Evolutionary conservation across 2,797 vertebrate species (phyloP).

Genomic region (Acipenser ruthenus): DNA sequence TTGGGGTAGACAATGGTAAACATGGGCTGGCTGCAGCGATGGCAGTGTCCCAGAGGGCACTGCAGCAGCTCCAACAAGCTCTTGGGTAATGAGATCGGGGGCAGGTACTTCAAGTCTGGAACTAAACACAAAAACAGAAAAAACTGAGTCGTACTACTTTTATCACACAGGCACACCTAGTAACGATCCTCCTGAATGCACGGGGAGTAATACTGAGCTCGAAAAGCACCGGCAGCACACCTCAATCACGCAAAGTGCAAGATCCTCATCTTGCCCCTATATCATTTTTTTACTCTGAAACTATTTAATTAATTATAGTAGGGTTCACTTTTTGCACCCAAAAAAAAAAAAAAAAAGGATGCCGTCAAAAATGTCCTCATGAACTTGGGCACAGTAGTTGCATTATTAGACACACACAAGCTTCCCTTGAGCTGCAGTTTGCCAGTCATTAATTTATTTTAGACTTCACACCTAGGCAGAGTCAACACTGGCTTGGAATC

Average conservation of each 20-base stretch:
- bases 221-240: no score
- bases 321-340: not conserved
- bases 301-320: not conserved
- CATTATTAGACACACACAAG: not conserved
- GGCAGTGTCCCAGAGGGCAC: conserved; percentile 90
- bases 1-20: conserved; percentile 96
- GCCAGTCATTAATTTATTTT: conserved; percentile 3
- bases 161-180: not conserved
- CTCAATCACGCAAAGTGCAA: not conserved
- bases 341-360: not conserved
- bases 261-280: not conserved
- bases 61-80: conserved; percentile 80
- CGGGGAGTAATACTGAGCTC: not conserved
- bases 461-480: not conserved
- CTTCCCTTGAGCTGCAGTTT: not conserved
- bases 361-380: not conserved
- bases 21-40: conserved; percentile 92
- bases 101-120: conserved; percentile 68
- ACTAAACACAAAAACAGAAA: conserved; percentile 25
- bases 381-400: not conserved
- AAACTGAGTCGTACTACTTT: not conserved
- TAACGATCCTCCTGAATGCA: not conserved
- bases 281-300: not conserved
- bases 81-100: conserved; percentile 75
- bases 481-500: not conserved